Evolutionary conservation across 1,140 invertebrate species (phyloP).

Genomic region (Drosophila quadrilineata): DNA sequence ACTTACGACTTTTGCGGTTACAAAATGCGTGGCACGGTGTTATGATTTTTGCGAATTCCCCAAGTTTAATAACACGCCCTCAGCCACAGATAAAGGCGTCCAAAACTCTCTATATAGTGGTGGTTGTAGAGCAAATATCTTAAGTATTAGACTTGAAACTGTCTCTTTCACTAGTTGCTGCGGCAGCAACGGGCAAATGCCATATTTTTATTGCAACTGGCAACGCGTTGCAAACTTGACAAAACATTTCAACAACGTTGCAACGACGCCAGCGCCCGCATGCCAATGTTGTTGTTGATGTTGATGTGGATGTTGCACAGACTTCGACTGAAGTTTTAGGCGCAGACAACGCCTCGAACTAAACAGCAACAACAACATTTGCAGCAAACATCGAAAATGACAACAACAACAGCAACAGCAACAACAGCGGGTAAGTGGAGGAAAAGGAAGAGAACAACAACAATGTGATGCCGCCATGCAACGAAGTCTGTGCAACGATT

Average conservation of each 20-base stretch:
- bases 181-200: conserved; percentile 72
- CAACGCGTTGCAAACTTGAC: conserved; percentile 68
- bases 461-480: conserved; percentile 65
- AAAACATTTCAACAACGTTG: conserved; percentile 77
- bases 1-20: conserved; percentile 75
- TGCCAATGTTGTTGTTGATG: conserved; percentile 56
- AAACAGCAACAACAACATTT: conserved; percentile 56
- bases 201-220: conserved; percentile 60
- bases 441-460: no score
- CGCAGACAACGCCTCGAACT: conserved; percentile 77
- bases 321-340: conserved; percentile 64
- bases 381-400: no score
- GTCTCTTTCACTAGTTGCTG: background rate
- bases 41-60: conserved; percentile 66
- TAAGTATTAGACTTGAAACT: conserved; percentile 1
- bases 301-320: conserved; percentile 34
- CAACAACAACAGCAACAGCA: conserved; percentile 49
- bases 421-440: conserved; percentile 40
- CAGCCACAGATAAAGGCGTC: conserved; percentile 35
- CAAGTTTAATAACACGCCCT: conserved; percentile 46
- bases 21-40: conserved; percentile 56
- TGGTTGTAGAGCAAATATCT: conserved; percentile 59
- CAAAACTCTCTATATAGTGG: no score
- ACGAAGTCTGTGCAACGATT: conserved; percentile 75
- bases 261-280: conserved; percentile 65